Evolutionary conservation across 2,888 invertebrate species (phyloP), one percentile per base, ranked within the genome.

Genomic region (Polietes domitor): DNA sequence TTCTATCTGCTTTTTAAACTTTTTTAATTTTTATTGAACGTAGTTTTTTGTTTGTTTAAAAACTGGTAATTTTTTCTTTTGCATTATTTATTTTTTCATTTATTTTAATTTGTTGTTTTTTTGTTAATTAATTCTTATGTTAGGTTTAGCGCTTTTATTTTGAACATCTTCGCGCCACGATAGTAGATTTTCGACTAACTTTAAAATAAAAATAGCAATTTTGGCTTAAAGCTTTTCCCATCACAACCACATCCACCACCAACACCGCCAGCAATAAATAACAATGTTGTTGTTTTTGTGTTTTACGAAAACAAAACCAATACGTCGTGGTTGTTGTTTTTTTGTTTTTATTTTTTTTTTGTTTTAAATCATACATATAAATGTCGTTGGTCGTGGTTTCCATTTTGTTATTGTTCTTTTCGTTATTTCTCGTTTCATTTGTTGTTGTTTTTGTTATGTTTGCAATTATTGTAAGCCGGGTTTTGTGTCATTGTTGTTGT

Each of bases 301-400:
- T 71, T 41, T 61, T 68, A n/a, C 83, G 24, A 37, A 47, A 19
- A 47, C 72, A 84, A 85, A 85, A 83, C 85, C 83, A 77, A 72
- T 58, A 85, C 86, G 17, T 77, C 74, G 41, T 58, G n/a, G 58
- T 80, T 55, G 61, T 77, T 63, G 55, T 74, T 32, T 50, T 41
- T 70, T 68, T 74, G 71, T 61, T 61, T 47, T 73, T 77, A 77
- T 65, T 71, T n/a, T 41, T 50, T 71, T 50, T 32, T 77, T 86
- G 87, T 85, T 85, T 84, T 85, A 78, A 85, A 85, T 87, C 86
- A 86, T 80, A 63, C 76, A 80, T n/a, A n/a, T n/a, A n/a, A n/a
- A 43, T 43, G 15, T 76, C 65, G 43, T 75, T 58, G 72, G 26
- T 74, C n/a, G 19, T 77, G 70, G 58, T 65, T 75, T 71, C 55